Evolutionary conservation across 2,113 vertebrate genomes (phyloP), one percentile per base, ranked within the genome.

Genomic region (Dendrocopos noguchii): DNA sequence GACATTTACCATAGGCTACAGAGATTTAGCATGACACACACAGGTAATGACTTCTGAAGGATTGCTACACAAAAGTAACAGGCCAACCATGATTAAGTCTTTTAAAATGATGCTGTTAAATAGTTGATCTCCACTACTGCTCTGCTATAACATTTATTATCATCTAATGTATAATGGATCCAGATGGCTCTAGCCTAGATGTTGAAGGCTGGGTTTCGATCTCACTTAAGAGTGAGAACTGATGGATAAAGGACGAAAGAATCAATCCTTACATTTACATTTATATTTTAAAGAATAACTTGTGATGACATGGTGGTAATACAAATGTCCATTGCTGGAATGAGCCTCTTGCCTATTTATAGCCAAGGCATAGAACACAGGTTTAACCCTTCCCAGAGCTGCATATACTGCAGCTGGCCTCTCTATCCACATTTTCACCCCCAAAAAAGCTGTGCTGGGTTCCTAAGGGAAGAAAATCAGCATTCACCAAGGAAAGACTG

Each of bases 21-120:
- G 68, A 91, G 61, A 87, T 74, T 87, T 78, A 91, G 72, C 76
- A 52, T 56, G n/a, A 31, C 12, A 64, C 2, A 2, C 36, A 78
- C 4, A 78, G 63, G 74, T 83, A 77, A 77, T 16, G 42, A 80
- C 80, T 88, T 46, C 80, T 81, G 74, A 80, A 84, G 88, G 79
- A 91, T 34, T 71, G 70, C 57, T 67, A 67, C 42, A 46, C 74
- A 85, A 90, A 87, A 84, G 67, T 75, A 90, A 87, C 6, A 85
- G 72, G 20, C 80, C 87, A 93, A 70, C 50, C 74, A 66, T 86
- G 80, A 91, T 90, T 80, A 74, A 93, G 36, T 79, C 70, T 59
- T 94, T 94, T 81, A 56, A 90, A 95, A 95, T 7, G n/a, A 78
- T 74, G 72, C 84, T 68, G 85, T 93, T 94, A 94, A 90, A 95